Percentiles rank a stretch among this genome's conserved stretches.
Evolutionary conservation across 2,888 invertebrate genomes (phyloP).

Genomic region (Chrysolina haemoptera): DNA sequence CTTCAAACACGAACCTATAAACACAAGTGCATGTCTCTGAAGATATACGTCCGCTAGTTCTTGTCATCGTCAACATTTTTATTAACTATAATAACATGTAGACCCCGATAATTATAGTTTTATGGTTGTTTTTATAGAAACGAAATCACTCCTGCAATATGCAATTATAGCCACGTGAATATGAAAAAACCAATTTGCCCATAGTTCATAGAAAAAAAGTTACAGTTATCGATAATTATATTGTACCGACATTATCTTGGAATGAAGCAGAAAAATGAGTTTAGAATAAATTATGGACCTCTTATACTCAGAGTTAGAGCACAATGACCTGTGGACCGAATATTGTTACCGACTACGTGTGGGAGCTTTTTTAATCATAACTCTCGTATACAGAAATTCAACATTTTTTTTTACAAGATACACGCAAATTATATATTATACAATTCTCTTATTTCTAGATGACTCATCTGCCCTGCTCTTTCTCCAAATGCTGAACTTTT

Average conservation of each 20-base stretch:
- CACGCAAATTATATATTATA: too few species aligned
- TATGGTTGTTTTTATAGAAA: slow-evolving; percentile 13
- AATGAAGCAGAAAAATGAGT: slow-evolving; percentile 11
- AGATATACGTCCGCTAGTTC: slow-evolving; percentile 1
- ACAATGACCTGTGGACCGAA: slow-evolving; percentile 5
- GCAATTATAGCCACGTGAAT: slow-evolving; percentile 18
- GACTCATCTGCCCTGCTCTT: too few species aligned
- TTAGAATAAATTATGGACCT: slow-evolving; percentile 9
- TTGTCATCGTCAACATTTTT: slow-evolving; percentile 19
- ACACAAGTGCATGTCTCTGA: slow-evolving; percentile 13
- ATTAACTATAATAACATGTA: slow-evolving; percentile 18
- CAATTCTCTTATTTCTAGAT: too few species aligned
- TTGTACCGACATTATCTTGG: not conserved
- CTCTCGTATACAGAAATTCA: too few species aligned
- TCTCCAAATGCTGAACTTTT: too few species aligned
- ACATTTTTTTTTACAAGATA: too few species aligned
- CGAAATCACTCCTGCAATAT: slow-evolving; percentile 21
- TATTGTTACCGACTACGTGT: too few species aligned
- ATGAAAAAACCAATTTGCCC: slow-evolving; percentile 12
- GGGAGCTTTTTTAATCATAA: too few species aligned
- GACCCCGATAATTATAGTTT: slow-evolving; percentile 8
- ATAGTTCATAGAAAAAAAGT: slow-evolving; percentile 1
- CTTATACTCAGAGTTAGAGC: not conserved
- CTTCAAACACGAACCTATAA: not conserved
- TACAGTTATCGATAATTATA: slow-evolving; percentile 17